These are phyloP conservation scores for Peucedramus taeniatus DNA, from an alignment of 2,113 vertebrate genomes.

Conservation along the genomic window DNA sequence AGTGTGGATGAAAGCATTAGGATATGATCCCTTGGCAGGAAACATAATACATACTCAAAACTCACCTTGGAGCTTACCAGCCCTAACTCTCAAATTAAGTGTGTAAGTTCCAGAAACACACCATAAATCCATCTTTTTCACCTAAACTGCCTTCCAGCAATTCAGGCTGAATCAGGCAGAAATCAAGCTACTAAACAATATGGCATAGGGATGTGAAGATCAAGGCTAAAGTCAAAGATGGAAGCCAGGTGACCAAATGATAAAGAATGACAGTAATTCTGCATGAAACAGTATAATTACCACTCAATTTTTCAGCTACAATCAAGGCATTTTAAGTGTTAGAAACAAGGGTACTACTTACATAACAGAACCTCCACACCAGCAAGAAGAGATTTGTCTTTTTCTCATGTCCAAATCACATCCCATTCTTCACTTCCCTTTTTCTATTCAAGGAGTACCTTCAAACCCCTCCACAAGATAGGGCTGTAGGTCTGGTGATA, in stretches of 20 bases:
- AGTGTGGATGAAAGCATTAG: not conserved
- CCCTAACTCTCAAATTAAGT: not conserved
- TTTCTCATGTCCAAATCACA: not conserved
- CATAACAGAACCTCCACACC: not conserved
- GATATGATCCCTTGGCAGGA: not conserved
- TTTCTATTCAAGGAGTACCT: not conserved
- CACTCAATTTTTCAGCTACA: not conserved
- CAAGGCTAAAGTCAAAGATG: not conserved
- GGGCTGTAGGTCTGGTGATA: rapidly evolving
- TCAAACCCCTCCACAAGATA: not conserved
- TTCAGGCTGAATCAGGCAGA: not conserved
- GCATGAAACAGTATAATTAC: not conserved
- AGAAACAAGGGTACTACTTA: not conserved
- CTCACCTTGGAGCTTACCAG: not conserved
- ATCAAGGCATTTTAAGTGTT: not conserved
- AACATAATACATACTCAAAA: not conserved
- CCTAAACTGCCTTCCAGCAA: not conserved
- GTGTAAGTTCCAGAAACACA: not conserved
- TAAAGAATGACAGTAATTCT: not conserved
- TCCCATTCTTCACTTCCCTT: not conserved
- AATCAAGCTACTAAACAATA: not conserved
- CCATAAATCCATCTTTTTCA: not conserved
- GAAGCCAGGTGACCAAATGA: not conserved
- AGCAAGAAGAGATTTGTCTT: not conserved
- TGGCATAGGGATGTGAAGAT: not conserved